A percentile compares a stretch with the other conserved stretches of the same genome.
Evolutionary conservation across 2,113 vertebrate species (phyloP).

Genomic region (Halcyon malimbica): DNA sequence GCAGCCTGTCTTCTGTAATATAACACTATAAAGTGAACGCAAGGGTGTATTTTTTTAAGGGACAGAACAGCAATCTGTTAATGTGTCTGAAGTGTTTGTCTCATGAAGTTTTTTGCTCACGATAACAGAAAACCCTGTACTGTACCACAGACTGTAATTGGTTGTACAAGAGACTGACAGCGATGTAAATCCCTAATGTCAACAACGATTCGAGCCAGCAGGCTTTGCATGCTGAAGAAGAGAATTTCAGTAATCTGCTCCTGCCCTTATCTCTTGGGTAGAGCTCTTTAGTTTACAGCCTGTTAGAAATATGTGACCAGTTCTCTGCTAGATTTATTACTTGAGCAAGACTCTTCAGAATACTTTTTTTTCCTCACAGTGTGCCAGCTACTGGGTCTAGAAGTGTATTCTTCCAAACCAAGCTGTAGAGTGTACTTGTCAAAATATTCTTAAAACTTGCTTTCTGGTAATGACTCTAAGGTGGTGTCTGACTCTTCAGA

Average conservation of each 20-base stretch:
- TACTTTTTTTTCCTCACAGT: neutral
- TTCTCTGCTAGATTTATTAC: conserved; percentile 23
- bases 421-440: neutral
- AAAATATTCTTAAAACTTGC: neutral
- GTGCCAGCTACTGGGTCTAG: neutral
- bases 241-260: conserved; percentile 39
- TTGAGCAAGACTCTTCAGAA: neutral
- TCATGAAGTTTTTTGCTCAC: neutral
- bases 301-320: conserved; percentile 32
- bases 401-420: neutral
- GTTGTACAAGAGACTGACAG: conserved; percentile 33
- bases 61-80: neutral
- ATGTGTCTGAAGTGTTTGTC: neutral
- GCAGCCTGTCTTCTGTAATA: neutral
- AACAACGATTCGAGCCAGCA: neutral
- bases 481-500: neutral
- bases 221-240: conserved; percentile 5
- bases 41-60: neutral
- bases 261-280: conserved; percentile 51
- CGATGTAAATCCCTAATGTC: conserved; percentile 30
- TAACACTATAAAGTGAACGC: neutral
- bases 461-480: neutral
- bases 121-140: neutral
- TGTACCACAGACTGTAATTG: neutral
- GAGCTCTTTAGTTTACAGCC: conserved; percentile 37